Evolutionary conservation across 2,888 invertebrate genomes (phyloP), one percentile per base, ranked within the genome.

Genomic region (Dicyrtoma fusca): DNA sequence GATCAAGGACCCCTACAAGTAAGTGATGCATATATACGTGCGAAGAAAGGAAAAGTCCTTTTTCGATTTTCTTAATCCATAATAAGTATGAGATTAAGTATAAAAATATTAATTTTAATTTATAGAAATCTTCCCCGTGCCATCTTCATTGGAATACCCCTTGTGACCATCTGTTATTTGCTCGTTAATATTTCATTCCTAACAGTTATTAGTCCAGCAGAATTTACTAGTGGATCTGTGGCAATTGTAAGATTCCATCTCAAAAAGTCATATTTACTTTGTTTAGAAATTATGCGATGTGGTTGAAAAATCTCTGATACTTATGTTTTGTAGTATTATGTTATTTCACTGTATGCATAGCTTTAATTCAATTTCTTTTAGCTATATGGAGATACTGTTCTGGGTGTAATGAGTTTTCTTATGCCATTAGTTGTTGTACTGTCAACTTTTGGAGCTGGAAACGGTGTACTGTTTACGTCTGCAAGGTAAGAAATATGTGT

Each of bases 151-250:
- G 96, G 94, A 69, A 94, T 97, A 81, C 97, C 96, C 1, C 85
- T 96, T 84, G 96, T 96, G 78, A 97, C 95, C 45, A 85, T 95
- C 55, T 95, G 95, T 85, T 97, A 97, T 84, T 91, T 94, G 69
- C 86, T 96, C 79, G 94, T 96, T 83, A 97, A 97, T 85, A 88
- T 97, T 77, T 94, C 96, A 57, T 97, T 97, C 85, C 85, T 97
- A 85, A 93, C 95, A 23, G 95, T 94, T 77, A 94, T 97, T 94
- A 94, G 95, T 70, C 91, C 94, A 25, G 88, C 89, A 82, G 95
- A 96, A n/a, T 55, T 71, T 85, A 85, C 86, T 5, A 89, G 91
- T 0, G 88, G 88, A 0, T 93, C 93, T 0, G 93, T 94, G 0
- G 94, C 93, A 0, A 90, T 93, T n/a, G 86, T 86, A 81, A 83